A percentile compares a stretch with the other conserved stretches of the same genome.
These are phyloP conservation scores for Charanyca ferruginea DNA, from an alignment of 2,888 invertebrate species.

Conservation along the genomic window DNA sequence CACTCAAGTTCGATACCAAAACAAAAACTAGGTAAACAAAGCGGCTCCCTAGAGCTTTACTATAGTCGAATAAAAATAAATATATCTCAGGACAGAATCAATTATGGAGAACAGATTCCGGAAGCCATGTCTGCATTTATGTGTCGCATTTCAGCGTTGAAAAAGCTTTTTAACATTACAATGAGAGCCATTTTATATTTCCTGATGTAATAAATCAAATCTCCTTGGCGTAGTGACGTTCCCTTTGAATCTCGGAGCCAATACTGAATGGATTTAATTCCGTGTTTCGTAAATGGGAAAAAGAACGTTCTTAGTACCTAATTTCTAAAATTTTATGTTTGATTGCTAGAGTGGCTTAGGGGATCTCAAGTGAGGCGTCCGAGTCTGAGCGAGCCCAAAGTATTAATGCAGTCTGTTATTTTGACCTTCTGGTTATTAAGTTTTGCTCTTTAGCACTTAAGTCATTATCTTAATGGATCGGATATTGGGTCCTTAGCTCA, in stretches of 20 bases:
- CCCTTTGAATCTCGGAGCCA: slow-evolving; percentile 63
- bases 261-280: slow-evolving; percentile 68
- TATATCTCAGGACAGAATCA: slow-evolving; percentile 66
- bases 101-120: slow-evolving; percentile 68
- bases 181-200: slow-evolving; percentile 71
- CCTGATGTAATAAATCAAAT: slow-evolving; percentile 76
- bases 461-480: no score
- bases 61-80: slow-evolving; percentile 61
- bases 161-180: slow-evolving; percentile 71
- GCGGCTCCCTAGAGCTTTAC: slow-evolving; percentile 47
- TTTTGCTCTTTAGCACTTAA: neutral
- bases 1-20: slow-evolving; percentile 57
- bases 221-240: slow-evolving; percentile 68
- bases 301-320: slow-evolving; percentile 53
- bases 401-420: neutral
- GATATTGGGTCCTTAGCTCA: neutral
- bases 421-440: neutral
- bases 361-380: neutral
- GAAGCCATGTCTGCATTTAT: slow-evolving; percentile 71
- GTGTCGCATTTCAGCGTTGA: slow-evolving; percentile 67
- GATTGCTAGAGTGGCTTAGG: slow-evolving; percentile 30
- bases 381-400: neutral
- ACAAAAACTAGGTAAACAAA: slow-evolving; percentile 65
- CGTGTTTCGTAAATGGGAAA: slow-evolving; percentile 55
- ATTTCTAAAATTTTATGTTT: slow-evolving; percentile 39